Conservation (phyloP, 2,888 invertebrate genomes). For the Lottia scabra region DNA sequence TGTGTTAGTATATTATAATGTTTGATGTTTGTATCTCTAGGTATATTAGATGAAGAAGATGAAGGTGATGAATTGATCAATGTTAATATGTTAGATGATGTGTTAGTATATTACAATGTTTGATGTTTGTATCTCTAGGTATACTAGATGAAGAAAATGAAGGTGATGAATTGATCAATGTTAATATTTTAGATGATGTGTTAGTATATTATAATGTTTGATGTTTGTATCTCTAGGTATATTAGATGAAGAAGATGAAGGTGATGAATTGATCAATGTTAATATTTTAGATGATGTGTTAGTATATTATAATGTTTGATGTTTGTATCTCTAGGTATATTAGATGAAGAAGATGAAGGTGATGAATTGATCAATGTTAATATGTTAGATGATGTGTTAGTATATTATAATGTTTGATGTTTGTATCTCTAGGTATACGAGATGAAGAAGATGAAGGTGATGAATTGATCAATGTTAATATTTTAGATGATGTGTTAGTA, state of each 20-base stretch:
- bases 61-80: constrained; percentile 88
- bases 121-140: constrained; percentile 51
- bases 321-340: constrained; percentile 72
- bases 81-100: constrained; percentile 70
- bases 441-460: constrained; percentile 79
- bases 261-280: constrained; percentile 85
- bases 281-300: constrained; percentile 69
- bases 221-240: constrained; percentile 71
- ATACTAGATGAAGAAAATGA: constrained; percentile 82
- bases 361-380: constrained; percentile 85
- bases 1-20: background rate
- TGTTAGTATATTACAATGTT: background rate
- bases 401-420: background rate
- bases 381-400: constrained; percentile 65
- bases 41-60: constrained; percentile 80
- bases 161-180: constrained; percentile 85
- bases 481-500: constrained; percentile 64
- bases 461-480: constrained; percentile 83
- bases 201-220: background rate
- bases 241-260: constrained; percentile 79
- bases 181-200: constrained; percentile 70
- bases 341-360: constrained; percentile 79
- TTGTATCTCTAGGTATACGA: constrained; percentile 74
- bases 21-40: constrained; percentile 46
- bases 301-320: background rate